A percentile compares a stretch with the other conserved stretches of the same genome.
phyloP scores from a whole-genome alignment of 2,888 invertebrate species.

The Monoplex corrugatus region DNA sequence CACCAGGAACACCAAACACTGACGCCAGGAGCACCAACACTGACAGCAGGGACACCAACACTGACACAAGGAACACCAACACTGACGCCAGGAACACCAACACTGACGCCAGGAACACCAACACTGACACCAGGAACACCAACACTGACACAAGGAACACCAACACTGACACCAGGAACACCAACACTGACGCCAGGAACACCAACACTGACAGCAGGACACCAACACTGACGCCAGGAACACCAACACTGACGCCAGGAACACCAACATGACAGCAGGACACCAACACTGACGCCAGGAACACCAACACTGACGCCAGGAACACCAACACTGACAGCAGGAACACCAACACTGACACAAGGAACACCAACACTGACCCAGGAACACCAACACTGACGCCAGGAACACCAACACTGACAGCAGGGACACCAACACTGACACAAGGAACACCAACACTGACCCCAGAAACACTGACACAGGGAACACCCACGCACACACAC shows the following conservation, averaged over 20 bases:
- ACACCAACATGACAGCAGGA: not conserved
- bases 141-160: not conserved
- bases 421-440: not conserved
- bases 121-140: not conserved
- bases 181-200: not conserved
- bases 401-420: not conserved
- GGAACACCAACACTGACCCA: not conserved
- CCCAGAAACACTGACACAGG: too few species aligned
- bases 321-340: not conserved
- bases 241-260: not conserved
- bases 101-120: not conserved
- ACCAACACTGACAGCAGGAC: not conserved
- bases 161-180: not conserved
- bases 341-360: not conserved
- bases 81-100: not conserved
- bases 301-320: not conserved
- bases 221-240: not conserved
- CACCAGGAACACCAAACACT: not conserved
- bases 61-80: not conserved
- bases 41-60: not conserved
- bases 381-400: not conserved
- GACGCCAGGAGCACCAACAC: not conserved
- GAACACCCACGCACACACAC: not conserved
- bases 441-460: not conserved
- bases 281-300: not conserved